phyloP scores from a whole-genome alignment of 2,888 invertebrate genomes.

The Eristalis arbustorum region DNA sequence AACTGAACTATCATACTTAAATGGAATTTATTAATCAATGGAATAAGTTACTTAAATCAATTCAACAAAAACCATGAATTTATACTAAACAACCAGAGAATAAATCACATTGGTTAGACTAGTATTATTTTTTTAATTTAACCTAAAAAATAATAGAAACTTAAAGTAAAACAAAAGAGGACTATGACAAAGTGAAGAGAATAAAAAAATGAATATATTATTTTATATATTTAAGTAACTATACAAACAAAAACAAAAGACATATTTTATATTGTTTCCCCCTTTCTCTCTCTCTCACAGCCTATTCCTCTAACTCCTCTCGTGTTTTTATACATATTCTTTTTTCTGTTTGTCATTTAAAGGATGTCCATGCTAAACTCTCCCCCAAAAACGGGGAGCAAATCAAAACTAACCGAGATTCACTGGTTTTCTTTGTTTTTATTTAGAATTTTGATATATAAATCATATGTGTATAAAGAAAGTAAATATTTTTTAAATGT shows the following conservation, averaged over 20 bases:
- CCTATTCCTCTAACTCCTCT: neutral
- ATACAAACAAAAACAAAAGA: slow-evolving; percentile 67
- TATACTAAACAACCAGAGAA: slow-evolving; percentile 49
- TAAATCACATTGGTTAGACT: slow-evolving; percentile 70
- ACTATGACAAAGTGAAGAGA: slow-evolving; percentile 52
- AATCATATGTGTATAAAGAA: slow-evolving; percentile 50
- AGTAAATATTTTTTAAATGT: slow-evolving; percentile 58
- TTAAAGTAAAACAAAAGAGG: slow-evolving; percentile 46
- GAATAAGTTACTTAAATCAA: slow-evolving; percentile 67
- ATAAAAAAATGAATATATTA: slow-evolving; percentile 31
- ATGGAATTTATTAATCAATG: slow-evolving; percentile 67
- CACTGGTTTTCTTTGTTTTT: slow-evolving; percentile 20
- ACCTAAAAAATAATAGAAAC: slow-evolving; percentile 52
- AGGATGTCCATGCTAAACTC: slow-evolving; percentile 17
- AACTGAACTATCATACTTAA: slow-evolving; percentile 55
- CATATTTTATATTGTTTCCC: slow-evolving; percentile 45
- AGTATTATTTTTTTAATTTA: slow-evolving; percentile 69
- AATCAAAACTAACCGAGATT: slow-evolving; percentile 2
- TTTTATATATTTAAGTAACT: slow-evolving; percentile 65
- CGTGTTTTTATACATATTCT: neutral
- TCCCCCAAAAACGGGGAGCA: neutral
- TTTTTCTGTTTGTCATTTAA: slow-evolving; percentile 17
- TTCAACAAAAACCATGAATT: slow-evolving; percentile 41
- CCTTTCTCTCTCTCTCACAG: slow-evolving; percentile 15
- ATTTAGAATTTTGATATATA: slow-evolving; percentile 12